A percentile compares a stretch with the other conserved stretches of the same genome.
These are phyloP conservation scores for Aulostomus chinensis DNA, from an alignment of 2,797 vertebrate species.

Conservation along the genomic window DNA sequence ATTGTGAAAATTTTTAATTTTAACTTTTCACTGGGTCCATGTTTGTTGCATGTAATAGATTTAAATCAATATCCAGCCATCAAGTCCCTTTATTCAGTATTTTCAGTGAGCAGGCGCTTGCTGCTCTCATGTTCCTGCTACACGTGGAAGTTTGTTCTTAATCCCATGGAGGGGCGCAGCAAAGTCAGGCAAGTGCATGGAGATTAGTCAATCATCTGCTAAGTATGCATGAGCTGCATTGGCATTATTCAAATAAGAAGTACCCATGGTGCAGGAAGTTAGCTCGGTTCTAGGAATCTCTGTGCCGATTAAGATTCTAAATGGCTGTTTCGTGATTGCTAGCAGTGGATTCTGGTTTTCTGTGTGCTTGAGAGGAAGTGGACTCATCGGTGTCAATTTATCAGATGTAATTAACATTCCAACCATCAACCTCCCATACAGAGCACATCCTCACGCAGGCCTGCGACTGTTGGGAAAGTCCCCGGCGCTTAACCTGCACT, in stretches of 20 bases:
- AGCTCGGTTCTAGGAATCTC: slow-evolving; percentile 32
- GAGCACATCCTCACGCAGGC: no score
- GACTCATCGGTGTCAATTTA: no score
- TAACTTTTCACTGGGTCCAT: no score
- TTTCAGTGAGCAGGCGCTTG: not conserved
- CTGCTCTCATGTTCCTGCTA: not conserved
- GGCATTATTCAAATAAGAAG: slow-evolving; percentile 49
- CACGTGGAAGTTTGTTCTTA: slow-evolving; percentile 11
- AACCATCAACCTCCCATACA: no score
- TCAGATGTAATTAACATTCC: no score
- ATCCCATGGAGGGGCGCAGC: slow-evolving; percentile 15
- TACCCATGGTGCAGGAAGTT: slow-evolving; percentile 23
- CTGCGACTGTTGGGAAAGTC: no score
- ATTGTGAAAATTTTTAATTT: no score
- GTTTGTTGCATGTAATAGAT: no score
- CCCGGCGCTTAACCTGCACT: no score
- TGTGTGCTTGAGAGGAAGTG: not conserved
- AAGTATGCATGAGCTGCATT: slow-evolving; percentile 36
- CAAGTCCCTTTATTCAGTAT: not conserved
- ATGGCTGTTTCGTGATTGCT: slow-evolving; percentile 17
- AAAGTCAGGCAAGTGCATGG: slow-evolving; percentile 11
- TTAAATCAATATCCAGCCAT: not conserved
- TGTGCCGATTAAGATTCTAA: slow-evolving; percentile 32
- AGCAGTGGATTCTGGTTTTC: not conserved
- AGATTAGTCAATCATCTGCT: slow-evolving; percentile 22